phyloP scores from a whole-genome alignment of 2,113 vertebrate species.

The Eidolon helvum region DNA sequence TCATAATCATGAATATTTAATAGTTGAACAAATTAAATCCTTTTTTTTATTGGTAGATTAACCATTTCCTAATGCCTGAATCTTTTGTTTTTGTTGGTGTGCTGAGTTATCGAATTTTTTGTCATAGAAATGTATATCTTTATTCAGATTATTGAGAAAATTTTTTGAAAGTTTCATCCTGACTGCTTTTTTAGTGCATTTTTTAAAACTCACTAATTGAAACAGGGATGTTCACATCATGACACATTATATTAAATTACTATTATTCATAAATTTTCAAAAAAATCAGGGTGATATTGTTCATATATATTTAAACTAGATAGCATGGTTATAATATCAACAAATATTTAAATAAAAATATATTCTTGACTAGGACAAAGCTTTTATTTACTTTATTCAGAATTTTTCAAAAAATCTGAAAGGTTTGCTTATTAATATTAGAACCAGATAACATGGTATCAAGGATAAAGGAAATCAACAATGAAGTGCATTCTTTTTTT shows the following conservation, averaged over 20 bases:
- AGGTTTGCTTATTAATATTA: neutral
- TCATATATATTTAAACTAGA: slow-evolving; percentile 15
- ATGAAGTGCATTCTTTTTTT: too few relatives aligned
- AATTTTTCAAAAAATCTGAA: neutral
- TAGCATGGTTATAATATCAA: neutral
- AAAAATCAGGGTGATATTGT: neutral
- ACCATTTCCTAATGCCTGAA: neutral
- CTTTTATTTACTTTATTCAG: neutral
- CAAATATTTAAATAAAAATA: neutral
- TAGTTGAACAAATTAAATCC: neutral
- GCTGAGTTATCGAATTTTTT: too few relatives aligned
- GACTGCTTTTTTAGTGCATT: neutral
- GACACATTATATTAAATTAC: slow-evolving; percentile 38
- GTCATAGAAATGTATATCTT: neutral
- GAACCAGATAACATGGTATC: neutral
- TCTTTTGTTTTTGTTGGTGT: neutral
- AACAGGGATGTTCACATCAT: neutral
- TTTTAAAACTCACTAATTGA: neutral
- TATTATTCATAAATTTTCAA: slow-evolving; percentile 74
- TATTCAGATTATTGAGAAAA: neutral
- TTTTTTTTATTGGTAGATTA: slow-evolving; percentile 19
- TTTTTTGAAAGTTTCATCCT: neutral
- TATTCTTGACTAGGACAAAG: neutral
- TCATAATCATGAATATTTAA: slow-evolving; percentile 18
- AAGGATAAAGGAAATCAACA: neutral